Evolutionary conservation across 35 echinoderm and acorn worm species (phyloP).

Genomic region (Eucidaris tribuloides): DNA sequence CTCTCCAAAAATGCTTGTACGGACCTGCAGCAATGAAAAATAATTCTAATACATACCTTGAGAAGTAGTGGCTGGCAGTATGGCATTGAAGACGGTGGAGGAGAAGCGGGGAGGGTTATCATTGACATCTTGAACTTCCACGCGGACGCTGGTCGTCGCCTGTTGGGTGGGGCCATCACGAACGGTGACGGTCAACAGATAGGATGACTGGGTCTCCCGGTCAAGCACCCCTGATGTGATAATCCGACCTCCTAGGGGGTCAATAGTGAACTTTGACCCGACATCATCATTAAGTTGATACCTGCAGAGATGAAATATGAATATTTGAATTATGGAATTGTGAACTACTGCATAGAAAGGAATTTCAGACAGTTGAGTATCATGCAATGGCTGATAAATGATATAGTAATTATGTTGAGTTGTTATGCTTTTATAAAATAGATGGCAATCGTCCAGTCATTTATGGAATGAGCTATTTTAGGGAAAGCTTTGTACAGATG

Average conservation of each 20-base stretch:
- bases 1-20: no score
- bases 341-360: background rate
- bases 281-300: slow-evolving; percentile 79
- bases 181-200: slow-evolving; percentile 71
- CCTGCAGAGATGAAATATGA: slow-evolving; percentile 37
- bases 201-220: slow-evolving; percentile 62
- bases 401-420: background rate
- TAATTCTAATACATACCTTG: no score
- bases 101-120: slow-evolving; percentile 80
- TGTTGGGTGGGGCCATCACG: slow-evolving; percentile 40
- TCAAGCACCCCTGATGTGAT: slow-evolving; percentile 66
- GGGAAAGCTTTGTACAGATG: no score
- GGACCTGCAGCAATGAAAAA: no score
- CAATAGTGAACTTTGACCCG: slow-evolving; percentile 82
- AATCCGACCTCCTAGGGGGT: slow-evolving; percentile 75
- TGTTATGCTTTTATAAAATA: background rate
- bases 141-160: slow-evolving; percentile 50
- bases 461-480: no score
- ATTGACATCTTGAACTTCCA: slow-evolving; percentile 69
- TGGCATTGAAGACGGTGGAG: slow-evolving; percentile 9
- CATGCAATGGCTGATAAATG: background rate
- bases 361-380: background rate
- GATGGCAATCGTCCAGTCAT: no score
- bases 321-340: background rate
- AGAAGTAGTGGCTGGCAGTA: slow-evolving; percentile 30